These are phyloP conservation scores for Helicoverpa zea DNA, from an alignment of 1,140 invertebrate species.

Conservation along the genomic window DNA sequence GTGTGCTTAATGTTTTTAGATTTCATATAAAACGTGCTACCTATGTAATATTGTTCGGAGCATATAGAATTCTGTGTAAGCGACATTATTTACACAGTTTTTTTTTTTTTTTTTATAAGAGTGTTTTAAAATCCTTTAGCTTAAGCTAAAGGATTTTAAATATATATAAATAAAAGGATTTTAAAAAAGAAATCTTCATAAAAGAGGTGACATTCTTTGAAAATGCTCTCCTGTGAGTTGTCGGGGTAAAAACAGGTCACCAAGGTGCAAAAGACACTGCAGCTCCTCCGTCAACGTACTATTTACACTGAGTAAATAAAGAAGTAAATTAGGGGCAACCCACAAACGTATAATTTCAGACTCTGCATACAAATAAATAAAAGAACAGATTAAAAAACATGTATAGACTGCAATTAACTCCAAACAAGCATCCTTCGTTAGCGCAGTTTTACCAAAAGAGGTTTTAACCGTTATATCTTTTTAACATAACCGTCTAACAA, in stretches of 20 bases:
- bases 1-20: too few species aligned
- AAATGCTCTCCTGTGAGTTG: constrained; percentile 20
- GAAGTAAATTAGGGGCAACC: constrained; percentile 7
- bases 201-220: constrained; percentile 31
- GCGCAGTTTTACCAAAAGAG: constrained; percentile 11
- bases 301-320: constrained; percentile 21
- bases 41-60: too few species aligned
- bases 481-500: constrained; percentile 44
- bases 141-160: too few species aligned
- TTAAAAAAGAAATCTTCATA: neutral
- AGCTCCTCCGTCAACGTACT: neutral
- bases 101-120: neutral
- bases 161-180: too few species aligned
- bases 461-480: constrained; percentile 22
- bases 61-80: too few species aligned
- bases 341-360: constrained; percentile 30
- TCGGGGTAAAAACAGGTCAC: constrained; percentile 31
- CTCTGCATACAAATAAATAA: neutral
- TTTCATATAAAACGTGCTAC: too few species aligned
- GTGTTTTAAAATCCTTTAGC: neutral
- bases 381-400: constrained; percentile 12
- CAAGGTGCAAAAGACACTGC: constrained; percentile 23
- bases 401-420: constrained; percentile 24
- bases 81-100: too few species aligned
- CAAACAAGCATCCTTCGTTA: constrained; percentile 36